A percentile compares a stretch with the other conserved stretches of the same genome.
Conservation (phyloP, 2,797 vertebrate species). For the Danio kyathit region DNA sequence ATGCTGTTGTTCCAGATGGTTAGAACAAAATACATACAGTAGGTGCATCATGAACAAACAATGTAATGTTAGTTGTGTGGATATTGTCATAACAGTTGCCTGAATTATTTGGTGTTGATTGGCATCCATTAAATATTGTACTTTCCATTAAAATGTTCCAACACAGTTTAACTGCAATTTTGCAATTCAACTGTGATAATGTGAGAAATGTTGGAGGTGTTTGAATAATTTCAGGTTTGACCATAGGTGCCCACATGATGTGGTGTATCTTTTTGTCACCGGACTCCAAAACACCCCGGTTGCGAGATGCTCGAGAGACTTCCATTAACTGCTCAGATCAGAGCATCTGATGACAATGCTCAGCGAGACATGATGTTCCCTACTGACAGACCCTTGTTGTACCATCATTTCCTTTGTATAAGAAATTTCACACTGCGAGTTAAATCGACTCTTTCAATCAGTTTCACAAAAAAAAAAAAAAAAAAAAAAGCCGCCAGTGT, state of each 20-base stretch:
- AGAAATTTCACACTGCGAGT: background rate
- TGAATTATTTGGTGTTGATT: no score
- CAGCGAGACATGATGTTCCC: background rate
- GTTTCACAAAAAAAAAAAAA: constrained; percentile 18
- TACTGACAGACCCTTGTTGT: constrained; percentile 5
- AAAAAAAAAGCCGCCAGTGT: constrained; percentile 12
- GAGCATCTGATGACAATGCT: background rate
- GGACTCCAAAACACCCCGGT: constrained; percentile 10
- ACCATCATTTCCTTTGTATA: background rate
- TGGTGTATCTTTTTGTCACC: constrained; percentile 7
- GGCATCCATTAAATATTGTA: no score
- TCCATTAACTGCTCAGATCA: constrained; percentile 14
- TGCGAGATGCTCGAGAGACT: constrained; percentile 3
- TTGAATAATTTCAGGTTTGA: no score
- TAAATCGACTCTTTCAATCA: constrained; percentile 28
- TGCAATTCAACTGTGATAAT: no score
- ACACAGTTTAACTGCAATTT: no score
- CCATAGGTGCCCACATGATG: constrained; percentile 7
- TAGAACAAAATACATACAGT: no score
- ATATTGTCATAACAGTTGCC: no score
- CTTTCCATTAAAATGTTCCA: no score
- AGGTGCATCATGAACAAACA: no score
- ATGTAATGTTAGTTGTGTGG: no score
- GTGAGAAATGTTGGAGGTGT: no score
- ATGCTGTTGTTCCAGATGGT: no score